Evolutionary conservation across 1,140 invertebrate species (phyloP), one percentile per base, ranked within the genome.

Genomic region (Maniola jurtina): DNA sequence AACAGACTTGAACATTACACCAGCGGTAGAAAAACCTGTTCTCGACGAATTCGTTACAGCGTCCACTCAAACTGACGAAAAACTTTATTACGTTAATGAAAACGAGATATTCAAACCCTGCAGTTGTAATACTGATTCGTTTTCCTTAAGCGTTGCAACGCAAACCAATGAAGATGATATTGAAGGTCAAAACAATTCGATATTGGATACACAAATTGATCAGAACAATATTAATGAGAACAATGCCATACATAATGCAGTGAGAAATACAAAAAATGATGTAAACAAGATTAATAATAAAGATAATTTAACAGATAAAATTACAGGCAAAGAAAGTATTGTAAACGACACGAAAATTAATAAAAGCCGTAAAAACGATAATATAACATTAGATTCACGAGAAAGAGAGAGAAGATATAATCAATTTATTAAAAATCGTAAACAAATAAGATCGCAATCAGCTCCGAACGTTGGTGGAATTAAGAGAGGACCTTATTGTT

Each of bases 11-110:
- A 71, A 76, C 56, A 59, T 54, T 45, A 70, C 68, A 7, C 59
- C 68, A 61, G 68, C 61, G 16, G 54, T 60, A 36, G 78, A 81
- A 14, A 79, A 75, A 59, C 65, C 34, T 45, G 10, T 60, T 34
- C 15, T 73, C 5, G 73, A 82, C 55, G 64, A 15, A 0, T 71
- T 66, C 7, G 62, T 61, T 16, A 75, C 68, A 33, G 61, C 59
- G 16, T 75, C 62, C 7, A 84, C 79, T 8, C 83, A 85, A 55
- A 84, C 84, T 8, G 79, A 83, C 14, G 64, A 80, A 54, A 34
- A 52, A 52, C 25, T 48, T 33, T 54, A 54, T 33, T 64, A 58
- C 64, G 56, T 36, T 58, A 59, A 62, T 25, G 45, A 67, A 52
- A 54, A 60, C 33, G 42, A 9, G 48, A 61, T 38, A 54, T 55